Evolutionary conservation across 2,113 vertebrate species (phyloP).

Genomic region (Eubucco bourcierii): DNA sequence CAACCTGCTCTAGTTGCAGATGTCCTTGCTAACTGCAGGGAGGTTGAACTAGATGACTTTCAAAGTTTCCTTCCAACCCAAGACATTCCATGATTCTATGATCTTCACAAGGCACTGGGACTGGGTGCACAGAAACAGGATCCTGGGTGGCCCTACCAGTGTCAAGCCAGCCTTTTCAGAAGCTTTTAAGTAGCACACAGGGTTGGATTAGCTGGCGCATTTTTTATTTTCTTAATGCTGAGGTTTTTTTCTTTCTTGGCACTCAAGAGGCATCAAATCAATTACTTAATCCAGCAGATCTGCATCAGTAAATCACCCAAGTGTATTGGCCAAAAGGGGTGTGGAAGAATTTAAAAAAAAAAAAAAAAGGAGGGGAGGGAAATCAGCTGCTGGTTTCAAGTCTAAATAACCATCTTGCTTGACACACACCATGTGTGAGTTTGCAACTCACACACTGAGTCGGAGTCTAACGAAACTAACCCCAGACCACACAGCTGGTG

Average conservation of each 20-base stretch:
- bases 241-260: constrained; percentile 19
- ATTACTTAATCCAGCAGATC: constrained; percentile 1
- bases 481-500: neutral
- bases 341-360: neutral
- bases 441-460: neutral
- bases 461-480: neutral
- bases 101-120: neutral
- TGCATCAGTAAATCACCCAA: constrained; percentile 24
- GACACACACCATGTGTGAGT: neutral
- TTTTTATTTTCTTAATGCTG: neutral
- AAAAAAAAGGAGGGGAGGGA: neutral
- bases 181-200: neutral
- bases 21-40: too few species aligned
- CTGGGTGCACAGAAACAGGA: neutral
- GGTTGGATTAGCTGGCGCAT: neutral
- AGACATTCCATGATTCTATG: too few species aligned
- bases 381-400: neutral
- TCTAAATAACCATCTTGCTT: neutral
- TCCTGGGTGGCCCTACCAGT: neutral
- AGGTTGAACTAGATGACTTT: too few species aligned
- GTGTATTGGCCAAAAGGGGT: constrained; percentile 21
- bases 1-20: too few species aligned
- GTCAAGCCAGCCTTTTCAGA: neutral
- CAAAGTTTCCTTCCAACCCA: too few species aligned
- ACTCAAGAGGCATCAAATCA: neutral